phyloP scores from a whole-genome alignment of 2,113 vertebrate species.

The Carassius auratus region DNA sequence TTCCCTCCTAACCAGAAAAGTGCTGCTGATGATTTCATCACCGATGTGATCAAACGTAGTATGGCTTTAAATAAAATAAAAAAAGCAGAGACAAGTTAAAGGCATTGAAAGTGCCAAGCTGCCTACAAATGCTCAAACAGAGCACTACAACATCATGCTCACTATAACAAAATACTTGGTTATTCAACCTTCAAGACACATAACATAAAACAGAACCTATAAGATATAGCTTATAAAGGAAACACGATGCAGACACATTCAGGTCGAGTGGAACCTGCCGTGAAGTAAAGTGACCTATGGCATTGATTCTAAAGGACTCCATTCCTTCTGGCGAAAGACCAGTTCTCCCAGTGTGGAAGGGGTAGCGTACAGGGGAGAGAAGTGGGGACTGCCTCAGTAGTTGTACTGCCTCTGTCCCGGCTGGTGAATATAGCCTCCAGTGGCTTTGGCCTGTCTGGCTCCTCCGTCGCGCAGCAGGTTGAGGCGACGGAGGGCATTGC shows the following conservation, averaged over 20 bases:
- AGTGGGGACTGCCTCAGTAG: conserved; percentile 79
- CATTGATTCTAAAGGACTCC: conserved; percentile 69
- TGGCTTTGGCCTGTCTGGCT: conserved; percentile 80
- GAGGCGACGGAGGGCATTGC: conserved; percentile 88
- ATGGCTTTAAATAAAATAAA: conserved; percentile 29
- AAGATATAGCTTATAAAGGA: conserved; percentile 13
- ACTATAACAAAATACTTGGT: conserved; percentile 9
- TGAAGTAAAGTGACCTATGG: conserved; percentile 80
- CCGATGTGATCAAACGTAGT: conserved; percentile 27
- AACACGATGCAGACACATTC: conserved; percentile 43
- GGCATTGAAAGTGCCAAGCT: conserved; percentile 29
- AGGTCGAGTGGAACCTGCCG: conserved; percentile 62
- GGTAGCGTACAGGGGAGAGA: conserved; percentile 31
- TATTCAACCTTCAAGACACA: background rate
- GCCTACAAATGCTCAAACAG: background rate
- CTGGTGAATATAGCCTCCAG: conserved; percentile 86
- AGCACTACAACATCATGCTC: background rate
- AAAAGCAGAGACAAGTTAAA: conserved; percentile 9
- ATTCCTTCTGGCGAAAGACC: conserved; percentile 60
- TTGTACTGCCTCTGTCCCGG: conserved; percentile 94
- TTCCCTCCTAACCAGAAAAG: conserved; percentile 57
- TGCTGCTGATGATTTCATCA: conserved; percentile 32
- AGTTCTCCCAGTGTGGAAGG: conserved; percentile 26
- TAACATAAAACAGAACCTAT: background rate
- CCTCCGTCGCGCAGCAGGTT: conserved; percentile 87